Evolutionary conservation across 2,888 invertebrate genomes (phyloP).

Genomic region (Emmelina monodactyla): DNA sequence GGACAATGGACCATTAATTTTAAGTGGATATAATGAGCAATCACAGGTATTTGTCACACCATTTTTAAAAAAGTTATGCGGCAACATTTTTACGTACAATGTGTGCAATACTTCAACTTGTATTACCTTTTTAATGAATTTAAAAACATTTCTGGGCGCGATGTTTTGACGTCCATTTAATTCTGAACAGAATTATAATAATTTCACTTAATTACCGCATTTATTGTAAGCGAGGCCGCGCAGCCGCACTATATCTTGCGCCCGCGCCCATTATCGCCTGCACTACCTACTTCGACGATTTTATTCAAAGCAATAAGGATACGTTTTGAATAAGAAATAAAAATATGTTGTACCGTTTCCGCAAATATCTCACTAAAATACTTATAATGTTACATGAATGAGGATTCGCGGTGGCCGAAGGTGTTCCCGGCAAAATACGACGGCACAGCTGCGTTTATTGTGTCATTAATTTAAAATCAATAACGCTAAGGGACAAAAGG

Average conservation of each 20-base stretch:
- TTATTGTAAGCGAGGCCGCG: conserved; percentile 47
- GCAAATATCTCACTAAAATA: too few species aligned
- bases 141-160: conserved; percentile 39
- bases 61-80: conserved; percentile 1
- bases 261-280: neutral
- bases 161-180: conserved; percentile 55
- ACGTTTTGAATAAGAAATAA: too few species aligned
- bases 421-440: too few species aligned
- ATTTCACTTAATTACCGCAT: conserved; percentile 62
- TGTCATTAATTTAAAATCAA: conserved; percentile 18
- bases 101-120: conserved; percentile 3
- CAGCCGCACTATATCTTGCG: conserved; percentile 35
- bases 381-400: too few species aligned
- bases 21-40: conserved; percentile 1
- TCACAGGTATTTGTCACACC: conserved; percentile 1
- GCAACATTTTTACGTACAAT: conserved; percentile 4
- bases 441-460: conserved; percentile 13
- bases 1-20: conserved; percentile 1
- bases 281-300: too few species aligned
- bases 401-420: too few species aligned
- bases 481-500: conserved; percentile 21
- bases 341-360: too few species aligned
- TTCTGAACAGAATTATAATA: conserved; percentile 57
- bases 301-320: neutral
- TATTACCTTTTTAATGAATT: conserved; percentile 27